Evolutionary conservation across 1,140 invertebrate genomes (phyloP).

Genomic region (Colletes latitarsis): DNA sequence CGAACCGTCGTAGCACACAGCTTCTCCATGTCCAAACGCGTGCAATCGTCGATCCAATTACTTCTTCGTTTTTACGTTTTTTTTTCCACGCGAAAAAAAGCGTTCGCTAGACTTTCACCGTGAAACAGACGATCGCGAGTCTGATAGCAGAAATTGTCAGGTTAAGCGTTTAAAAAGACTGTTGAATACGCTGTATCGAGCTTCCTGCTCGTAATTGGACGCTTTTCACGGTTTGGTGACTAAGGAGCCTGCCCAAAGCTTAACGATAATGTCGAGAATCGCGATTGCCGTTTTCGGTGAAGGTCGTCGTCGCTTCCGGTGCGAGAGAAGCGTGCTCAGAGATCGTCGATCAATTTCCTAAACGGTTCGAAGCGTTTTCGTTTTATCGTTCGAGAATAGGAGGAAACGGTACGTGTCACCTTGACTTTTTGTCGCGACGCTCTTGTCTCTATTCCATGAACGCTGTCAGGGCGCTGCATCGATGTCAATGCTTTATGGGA

Average conservation of each 20-base stretch:
- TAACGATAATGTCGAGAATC: constrained; percentile 44
- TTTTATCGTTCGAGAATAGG: background rate
- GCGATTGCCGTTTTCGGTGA: constrained; percentile 45
- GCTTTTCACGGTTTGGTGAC: constrained; percentile 66
- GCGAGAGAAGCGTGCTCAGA: background rate
- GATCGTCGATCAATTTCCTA: background rate
- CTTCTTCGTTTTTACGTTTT: too few relatives aligned
- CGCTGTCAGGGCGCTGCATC: background rate
- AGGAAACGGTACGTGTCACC: background rate
- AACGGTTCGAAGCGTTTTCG: background rate
- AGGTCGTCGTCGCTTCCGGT: constrained; percentile 52
- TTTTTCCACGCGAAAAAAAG: too few relatives aligned
- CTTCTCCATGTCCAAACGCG: background rate
- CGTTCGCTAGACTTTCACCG: too few relatives aligned
- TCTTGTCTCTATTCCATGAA: constrained; percentile 9
- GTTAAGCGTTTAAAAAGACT: constrained; percentile 62
- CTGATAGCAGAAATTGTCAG: constrained; percentile 57
- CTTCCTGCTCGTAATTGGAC: constrained; percentile 70
- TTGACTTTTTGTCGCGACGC: background rate
- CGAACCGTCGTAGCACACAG: too few relatives aligned
- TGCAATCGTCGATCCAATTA: background rate
- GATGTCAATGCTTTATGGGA: background rate
- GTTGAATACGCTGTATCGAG: constrained; percentile 60
- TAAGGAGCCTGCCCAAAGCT: constrained; percentile 58
- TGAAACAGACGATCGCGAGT: constrained; percentile 21